Conservation (phyloP, 2,888 invertebrate genomes). For the Sinohyriopsis cumingii region DNA sequence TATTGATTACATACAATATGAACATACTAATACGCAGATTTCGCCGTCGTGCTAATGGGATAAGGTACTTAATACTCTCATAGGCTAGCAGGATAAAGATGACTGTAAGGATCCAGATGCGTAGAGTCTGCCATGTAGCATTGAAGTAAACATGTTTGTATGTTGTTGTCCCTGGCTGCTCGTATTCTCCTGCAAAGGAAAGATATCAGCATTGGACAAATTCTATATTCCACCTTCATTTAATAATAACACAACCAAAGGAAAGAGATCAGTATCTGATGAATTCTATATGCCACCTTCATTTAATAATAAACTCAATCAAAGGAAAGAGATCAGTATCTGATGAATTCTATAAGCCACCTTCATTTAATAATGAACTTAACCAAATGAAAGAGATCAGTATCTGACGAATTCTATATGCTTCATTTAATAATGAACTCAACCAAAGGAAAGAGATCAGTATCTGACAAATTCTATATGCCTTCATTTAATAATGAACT, state of each 20-base stretch:
- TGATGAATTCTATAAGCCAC: not conserved
- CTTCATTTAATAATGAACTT: not conserved
- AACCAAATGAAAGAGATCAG: slow-evolving; percentile 8
- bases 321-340: slow-evolving; percentile 10
- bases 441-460: not conserved
- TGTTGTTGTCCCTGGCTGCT: slow-evolving; percentile 61
- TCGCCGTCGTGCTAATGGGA: slow-evolving; percentile 46
- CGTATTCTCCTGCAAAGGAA: slow-evolving; percentile 61
- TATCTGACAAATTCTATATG: not conserved
- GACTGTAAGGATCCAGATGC: slow-evolving; percentile 66
- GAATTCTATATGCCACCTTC: not conserved
- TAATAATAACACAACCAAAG: slow-evolving; percentile 6
- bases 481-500: not conserved
- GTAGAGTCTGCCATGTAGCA: slow-evolving; percentile 60
- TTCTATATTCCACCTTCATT: not conserved
- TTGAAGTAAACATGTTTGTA: slow-evolving; percentile 71
- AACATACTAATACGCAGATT: slow-evolving; percentile 58
- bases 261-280: not conserved
- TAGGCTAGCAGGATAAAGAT: slow-evolving; percentile 63
- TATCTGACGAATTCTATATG: not conserved
- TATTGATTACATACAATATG: slow-evolving; percentile 57
- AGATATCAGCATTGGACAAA: not conserved
- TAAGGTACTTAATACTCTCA: slow-evolving; percentile 64
- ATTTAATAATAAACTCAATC: not conserved
- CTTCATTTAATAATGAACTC: not conserved